Percentiles rank a stretch among this genome's conserved stretches.
phyloP scores from a whole-genome alignment of 92 coral and sea anemone genomes.

The Phenganax marumi region DNA sequence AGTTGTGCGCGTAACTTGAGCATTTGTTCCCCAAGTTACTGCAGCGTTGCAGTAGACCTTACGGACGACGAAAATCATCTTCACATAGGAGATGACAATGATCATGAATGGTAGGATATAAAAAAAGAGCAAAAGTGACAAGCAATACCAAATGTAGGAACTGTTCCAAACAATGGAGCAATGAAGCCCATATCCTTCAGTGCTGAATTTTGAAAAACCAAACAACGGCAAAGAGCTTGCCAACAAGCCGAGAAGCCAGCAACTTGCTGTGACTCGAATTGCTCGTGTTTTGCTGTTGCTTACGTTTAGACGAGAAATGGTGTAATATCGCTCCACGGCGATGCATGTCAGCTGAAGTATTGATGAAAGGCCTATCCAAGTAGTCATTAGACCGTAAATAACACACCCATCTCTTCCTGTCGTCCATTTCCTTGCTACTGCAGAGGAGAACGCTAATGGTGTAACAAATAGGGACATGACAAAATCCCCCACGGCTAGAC shows the following conservation, averaged over 20 bases:
- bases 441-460: conserved; percentile 59
- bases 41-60: conserved; percentile 49
- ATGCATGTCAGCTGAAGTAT: conserved; percentile 71
- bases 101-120: conserved; percentile 59
- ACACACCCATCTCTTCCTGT: conserved; percentile 47
- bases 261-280: conserved; percentile 22
- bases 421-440: conserved; percentile 53
- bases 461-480: conserved; percentile 51
- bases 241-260: conserved; percentile 60
- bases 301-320: conserved; percentile 21
- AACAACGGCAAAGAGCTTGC: conserved; percentile 65
- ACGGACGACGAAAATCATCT: conserved; percentile 52
- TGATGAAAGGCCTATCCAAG: conserved; percentile 57
- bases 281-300: conserved; percentile 30
- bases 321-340: conserved; percentile 55
- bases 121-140: conserved; percentile 63
- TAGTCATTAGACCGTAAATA: conserved; percentile 59
- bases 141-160: conserved; percentile 50
- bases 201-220: conserved; percentile 69
- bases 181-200: conserved; percentile 65
- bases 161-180: conserved; percentile 73
- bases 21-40: conserved; percentile 55
- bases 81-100: conserved; percentile 50
- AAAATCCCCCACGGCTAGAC: conserved; percentile 71
- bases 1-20: conserved; percentile 54